Base-by-base conservation (phyloP, 2,797 vertebrate genomes). In the Gymnoscopelus braueri region DNA sequence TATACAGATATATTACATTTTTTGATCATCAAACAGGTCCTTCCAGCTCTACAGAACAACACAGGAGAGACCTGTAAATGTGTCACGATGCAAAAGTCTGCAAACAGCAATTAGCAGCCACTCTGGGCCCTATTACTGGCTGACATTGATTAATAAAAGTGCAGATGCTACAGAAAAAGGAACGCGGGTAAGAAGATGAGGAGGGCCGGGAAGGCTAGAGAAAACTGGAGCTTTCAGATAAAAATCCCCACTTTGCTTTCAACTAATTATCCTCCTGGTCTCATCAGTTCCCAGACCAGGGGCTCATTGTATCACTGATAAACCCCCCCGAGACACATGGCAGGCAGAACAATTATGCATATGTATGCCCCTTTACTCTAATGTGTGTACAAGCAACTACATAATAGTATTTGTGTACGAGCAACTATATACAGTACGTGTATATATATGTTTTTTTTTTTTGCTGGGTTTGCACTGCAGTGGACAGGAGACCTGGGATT, bases 171-270 rank as follows among this genome's bases (percentile, higher is more conserved):
- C 69, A 83, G 79, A 19, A 74, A 81, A 80, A 65, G 59, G 32
- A 47, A 64, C 74, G 74, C 76, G 68, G 50, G 66, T 67, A 74
- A 77, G 75, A 80, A 81, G 84, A 84, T 83, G 73, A 80, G 77
- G 74, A 71, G 68, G 67, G 71, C 69, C 48, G 60, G 77, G 80
- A 85, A 67, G 39, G 65, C 59, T 52, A 67, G 66, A 69, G 65
- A 89, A 92, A 92, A 90, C 80, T 92, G 91, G 78, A 78, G 87
- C 87, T 89, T 91, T 88, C 71, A 86, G 92, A 92, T 93, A 90
- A 88, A 91, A 86, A 83, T 57, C 66, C 74, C 80, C 85, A 72
- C 76, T 84, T 65, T 70, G 78, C 83, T 84, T 89, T 89, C 78
- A 87, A 88, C 85, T 89, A 92, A 92, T 94, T 93, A 91, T 86